Percentiles rank a stretch among this genome's conserved stretches.
These are phyloP conservation scores for Teleogryllus occipitalis DNA, from an alignment of 1,140 invertebrate species.

Conservation along the genomic window DNA sequence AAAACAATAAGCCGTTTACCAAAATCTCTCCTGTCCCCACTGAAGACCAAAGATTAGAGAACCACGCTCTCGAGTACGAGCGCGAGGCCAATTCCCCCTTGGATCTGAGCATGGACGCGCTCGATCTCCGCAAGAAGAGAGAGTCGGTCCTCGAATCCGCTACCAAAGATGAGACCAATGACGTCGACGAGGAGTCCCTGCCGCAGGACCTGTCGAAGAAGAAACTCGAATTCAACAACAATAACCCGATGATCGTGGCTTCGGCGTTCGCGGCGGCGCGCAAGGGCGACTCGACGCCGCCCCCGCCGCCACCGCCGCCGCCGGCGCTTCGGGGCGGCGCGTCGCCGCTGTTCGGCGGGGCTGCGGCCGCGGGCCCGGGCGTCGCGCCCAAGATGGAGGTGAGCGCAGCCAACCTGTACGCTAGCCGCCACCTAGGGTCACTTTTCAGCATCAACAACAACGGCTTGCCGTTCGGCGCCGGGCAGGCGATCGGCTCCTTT, in stretches of 20 bases:
- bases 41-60: neutral
- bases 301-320: neutral
- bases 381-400: neutral
- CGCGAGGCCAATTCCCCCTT: conserved; percentile 48
- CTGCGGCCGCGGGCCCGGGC: neutral
- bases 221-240: conserved; percentile 16
- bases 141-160: neutral
- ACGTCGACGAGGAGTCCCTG: conserved; percentile 31
- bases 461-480: conserved; percentile 23
- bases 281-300: neutral
- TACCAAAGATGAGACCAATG: conserved; percentile 10
- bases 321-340: no score
- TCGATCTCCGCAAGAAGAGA: conserved; percentile 81
- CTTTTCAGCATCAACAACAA: conserved; percentile 38
- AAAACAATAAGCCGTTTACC: conserved; percentile 14
- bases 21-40: neutral
- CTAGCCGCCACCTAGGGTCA: conserved; percentile 32
- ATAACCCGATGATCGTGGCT: neutral
- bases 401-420: conserved; percentile 13
- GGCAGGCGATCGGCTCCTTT: neutral
- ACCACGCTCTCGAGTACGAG: neutral
- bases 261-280: neutral
- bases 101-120: conserved; percentile 69
- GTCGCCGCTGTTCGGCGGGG: no score
- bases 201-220: conserved; percentile 38